Evolutionary conservation across 2,797 vertebrate species (phyloP), one percentile per base, ranked within the genome.

Genomic region (Ibycter americanus): DNA sequence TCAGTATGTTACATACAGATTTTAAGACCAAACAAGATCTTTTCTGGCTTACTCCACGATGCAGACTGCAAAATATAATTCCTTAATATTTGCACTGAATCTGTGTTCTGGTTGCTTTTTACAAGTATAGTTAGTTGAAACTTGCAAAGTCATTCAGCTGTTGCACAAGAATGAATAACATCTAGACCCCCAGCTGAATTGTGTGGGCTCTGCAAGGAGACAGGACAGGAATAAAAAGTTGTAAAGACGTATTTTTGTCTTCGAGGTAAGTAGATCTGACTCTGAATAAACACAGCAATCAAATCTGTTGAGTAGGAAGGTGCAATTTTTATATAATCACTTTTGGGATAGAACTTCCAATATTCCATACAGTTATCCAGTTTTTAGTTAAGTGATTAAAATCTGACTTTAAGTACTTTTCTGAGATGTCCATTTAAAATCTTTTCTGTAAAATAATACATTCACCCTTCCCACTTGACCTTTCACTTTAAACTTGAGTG

Each of bases 301-400:
- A 89, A 74, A 94, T 96, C 92, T 96, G 96, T 89, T 96, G 92
- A 76, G 93, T 96, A 77, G 95, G 96, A 96, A 95, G 93, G 90
- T 95, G 96, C 32, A 80, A 87, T 76, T 91, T 96, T 95, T 95
- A 95, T 86, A 76, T 87, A 94, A 93, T 91, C 62, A 61, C 42
- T 96, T 96, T 76, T 89, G 67, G 67, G 95, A 72, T 61, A 93
- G 54, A 91, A 68, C 58, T 83, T 93, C 58, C 71, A 93, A 34
- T 74, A 87, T 72, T 94, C 82, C 67, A 25, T 84, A 55, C 36
- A 44, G n/a, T 92, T 78, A 78, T 31, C 52, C 61, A 71, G 34
- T 56, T 94, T 90, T 95, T 27, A 89, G 34, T 87, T 73, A 80
- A 71, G 10, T 51, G 29, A 92, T 31, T 86, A 89, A 31, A 54